Base-by-base conservation (phyloP, 2,797 vertebrate genomes). In the Discoglossus pictus region DNA sequence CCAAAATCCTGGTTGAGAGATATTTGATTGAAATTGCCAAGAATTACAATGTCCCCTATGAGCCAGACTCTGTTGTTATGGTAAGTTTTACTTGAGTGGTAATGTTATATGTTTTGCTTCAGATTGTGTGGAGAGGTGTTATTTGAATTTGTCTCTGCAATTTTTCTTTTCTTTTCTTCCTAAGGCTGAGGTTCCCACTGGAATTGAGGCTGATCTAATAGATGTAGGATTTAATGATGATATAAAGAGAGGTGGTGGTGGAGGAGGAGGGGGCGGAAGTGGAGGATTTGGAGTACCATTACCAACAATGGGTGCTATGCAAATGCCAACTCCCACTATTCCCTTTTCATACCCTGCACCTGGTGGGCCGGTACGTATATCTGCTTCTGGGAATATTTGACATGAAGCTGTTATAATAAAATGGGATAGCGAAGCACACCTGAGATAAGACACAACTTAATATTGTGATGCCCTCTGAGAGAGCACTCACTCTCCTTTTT, bases 11-110 rank as follows among this genome's bases (percentile, higher is more conserved):
- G 69, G 97, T 99, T 76, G 97, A 99, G 76, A 91, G 96, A 69
- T 99, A 99, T 76, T 87, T 99, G 77, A 99, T 99, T 1, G 97
- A 99, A 86, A 99, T 99, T 2, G 97, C 97, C 34, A 99, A 99
- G 88, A 99, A 99, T 85, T 99, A 99, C 73, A 99, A 92, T 3
- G 96, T 99, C 7, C 95, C 96, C 1, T 99, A 98, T 24, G 96
- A 99, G 38, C 95, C 97, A 2, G 97, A 99, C 27, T 94, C 97
- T 0, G 92, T 99, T 82, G 97, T 99, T 76, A 92, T 93, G 90
- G 97, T 99, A 84, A 90, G 95, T 83, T 44, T 47, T 59, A 34
- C 27, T 24, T n/a, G n/a, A n/a, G n/a, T n/a, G n/a, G n/a, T n/a
- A n/a, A n/a, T n/a, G n/a, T n/a, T n/a, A n/a, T n/a, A n/a, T n/a